A percentile compares a stretch with the other conserved stretches of the same genome.
Conservation (phyloP, 2,888 invertebrate species). For the Drosophila kuntzei region DNA sequence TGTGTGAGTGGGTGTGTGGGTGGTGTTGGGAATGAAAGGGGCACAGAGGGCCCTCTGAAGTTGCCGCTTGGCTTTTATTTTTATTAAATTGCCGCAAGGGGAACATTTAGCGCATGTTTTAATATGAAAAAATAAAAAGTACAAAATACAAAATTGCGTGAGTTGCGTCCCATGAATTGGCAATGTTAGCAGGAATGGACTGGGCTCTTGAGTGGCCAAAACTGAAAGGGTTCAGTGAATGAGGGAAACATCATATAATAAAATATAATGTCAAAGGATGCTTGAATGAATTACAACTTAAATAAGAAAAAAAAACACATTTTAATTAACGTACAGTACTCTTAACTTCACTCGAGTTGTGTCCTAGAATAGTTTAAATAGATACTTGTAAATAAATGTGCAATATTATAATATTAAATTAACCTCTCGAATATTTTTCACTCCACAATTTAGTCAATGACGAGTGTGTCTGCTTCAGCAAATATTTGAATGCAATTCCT, state of each 20-base stretch:
- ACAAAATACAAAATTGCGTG: slow-evolving; percentile 34
- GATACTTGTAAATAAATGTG: slow-evolving; percentile 3
- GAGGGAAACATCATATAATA: slow-evolving; percentile 16
- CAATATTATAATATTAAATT: slow-evolving; percentile 1
- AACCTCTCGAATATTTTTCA: neutral
- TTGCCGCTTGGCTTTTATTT: slow-evolving; percentile 69
- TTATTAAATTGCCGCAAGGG: slow-evolving; percentile 78
- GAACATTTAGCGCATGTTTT: slow-evolving; percentile 78
- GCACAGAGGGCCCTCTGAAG: slow-evolving; percentile 31
- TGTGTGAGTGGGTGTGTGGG: slow-evolving; percentile 2
- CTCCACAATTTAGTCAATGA: neutral
- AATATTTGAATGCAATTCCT: neutral
- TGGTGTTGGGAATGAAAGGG: neutral
- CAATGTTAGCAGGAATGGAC: slow-evolving; percentile 11
- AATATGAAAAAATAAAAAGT: slow-evolving; percentile 49
- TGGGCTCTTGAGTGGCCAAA: slow-evolving; percentile 49
- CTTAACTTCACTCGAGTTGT: slow-evolving; percentile 21
- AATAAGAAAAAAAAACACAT: slow-evolving; percentile 17
- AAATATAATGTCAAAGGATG: slow-evolving; percentile 41
- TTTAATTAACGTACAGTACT: slow-evolving; percentile 27
- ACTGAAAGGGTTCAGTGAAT: slow-evolving; percentile 14
- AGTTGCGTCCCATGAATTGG: slow-evolving; percentile 45
- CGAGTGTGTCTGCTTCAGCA: neutral
- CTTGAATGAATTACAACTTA: slow-evolving; percentile 38
- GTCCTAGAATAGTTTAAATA: neutral